Evolutionary conservation across 1,140 invertebrate genomes (phyloP), one percentile per base, ranked within the genome.

Genomic region (Thaumatotibia leucotreta): DNA sequence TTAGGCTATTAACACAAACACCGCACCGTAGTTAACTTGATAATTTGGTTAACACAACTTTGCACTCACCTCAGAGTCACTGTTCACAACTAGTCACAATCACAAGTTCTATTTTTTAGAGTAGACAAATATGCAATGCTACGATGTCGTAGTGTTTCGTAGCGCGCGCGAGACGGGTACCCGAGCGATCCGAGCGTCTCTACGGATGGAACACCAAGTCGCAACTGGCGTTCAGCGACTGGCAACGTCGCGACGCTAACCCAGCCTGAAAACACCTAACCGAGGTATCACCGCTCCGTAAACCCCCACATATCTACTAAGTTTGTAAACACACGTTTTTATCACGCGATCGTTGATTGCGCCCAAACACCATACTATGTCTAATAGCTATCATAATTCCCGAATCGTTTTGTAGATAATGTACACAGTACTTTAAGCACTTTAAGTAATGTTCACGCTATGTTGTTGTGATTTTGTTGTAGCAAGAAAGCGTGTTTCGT

Each of bases 131-230:
- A 17, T 45, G 9, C 14, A 4, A 11, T 65, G 78, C 80, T 83
- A 83, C 83, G 82, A 32, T 1, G 66, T 68, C 75, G 79, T 83
- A 83, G 78, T 10, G n/a, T 33, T 39, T 70, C 74, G 78, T 81
- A 79, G 79, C 73, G 54, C 49, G 24, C 49, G 8, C 0, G 35
- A 2, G 2, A 50, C 58, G 54, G 61, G 61, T 45, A 65, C n/a
- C n/a, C 69, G 67, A 54, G 68, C 61, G 54, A 61, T 32, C 61
- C 29, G 63, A n/a, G 63, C 69, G 75, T 72, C 69, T 64, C 66
- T 61, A 32, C 77, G 32, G 66, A 54, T 33, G 68, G 73, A 68
- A 74, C 70, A 72, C 66, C 79, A 69, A 70, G 69, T 69, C 71
- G 68, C 77, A 78, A 83, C 78, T 83, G 76, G 52, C 71, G 70